phyloP scores from a whole-genome alignment of 2,888 invertebrate genomes.

The Calephelis perditalis region DNA sequence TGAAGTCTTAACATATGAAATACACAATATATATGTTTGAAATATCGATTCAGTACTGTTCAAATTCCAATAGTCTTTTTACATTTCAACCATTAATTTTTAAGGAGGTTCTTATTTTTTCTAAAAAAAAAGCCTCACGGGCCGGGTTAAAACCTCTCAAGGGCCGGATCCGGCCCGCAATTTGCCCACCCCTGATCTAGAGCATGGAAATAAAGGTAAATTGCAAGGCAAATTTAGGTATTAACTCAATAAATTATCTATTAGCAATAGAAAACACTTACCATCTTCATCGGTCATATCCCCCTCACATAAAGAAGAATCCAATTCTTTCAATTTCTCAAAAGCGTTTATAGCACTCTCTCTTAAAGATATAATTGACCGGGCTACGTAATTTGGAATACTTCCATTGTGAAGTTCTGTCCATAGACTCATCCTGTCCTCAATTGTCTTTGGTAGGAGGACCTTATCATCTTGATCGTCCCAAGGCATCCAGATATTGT shows the following conservation, averaged over 20 bases:
- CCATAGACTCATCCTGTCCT: constrained; percentile 69
- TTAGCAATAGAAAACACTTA: constrained; percentile 30
- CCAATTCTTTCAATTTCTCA: constrained; percentile 55
- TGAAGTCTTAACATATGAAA: no score
- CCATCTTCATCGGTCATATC: constrained; percentile 64
- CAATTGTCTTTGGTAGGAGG: constrained; percentile 60
- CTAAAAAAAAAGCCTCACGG: no score
- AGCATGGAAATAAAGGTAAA: no score
- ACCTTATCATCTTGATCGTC: constrained; percentile 81
- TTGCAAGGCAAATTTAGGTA: neutral
- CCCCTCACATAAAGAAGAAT: constrained; percentile 60
- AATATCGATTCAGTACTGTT: no score
- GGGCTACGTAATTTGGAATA: constrained; percentile 54
- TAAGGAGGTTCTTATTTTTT: no score
- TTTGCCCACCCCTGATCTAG: no score
- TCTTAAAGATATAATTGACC: constrained; percentile 50
- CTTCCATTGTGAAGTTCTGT: constrained; percentile 58
- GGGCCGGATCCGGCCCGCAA: no score
- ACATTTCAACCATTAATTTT: no score
- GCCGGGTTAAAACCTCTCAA: no score
- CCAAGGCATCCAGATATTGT: constrained; percentile 84
- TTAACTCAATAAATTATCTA: neutral
- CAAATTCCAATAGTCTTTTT: no score
- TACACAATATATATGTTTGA: no score
- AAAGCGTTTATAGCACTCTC: constrained; percentile 63